Conservation (phyloP, 2,888 invertebrate species). For the Hydrotaea diabolus region DNA sequence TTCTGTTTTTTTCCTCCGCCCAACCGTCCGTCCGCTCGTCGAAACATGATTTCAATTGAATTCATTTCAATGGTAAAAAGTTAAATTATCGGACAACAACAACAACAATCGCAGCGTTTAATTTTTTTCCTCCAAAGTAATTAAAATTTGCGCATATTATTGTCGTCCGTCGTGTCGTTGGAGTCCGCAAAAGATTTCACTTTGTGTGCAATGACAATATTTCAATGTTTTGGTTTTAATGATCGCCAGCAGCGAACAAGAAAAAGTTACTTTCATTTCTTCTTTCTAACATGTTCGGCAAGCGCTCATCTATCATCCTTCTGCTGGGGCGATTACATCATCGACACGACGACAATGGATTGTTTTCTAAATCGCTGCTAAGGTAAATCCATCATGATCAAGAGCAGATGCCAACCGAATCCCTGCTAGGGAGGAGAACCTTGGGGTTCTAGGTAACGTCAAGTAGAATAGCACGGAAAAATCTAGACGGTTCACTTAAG, state of each 20-base stretch:
- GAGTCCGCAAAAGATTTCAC: conserved; percentile 26
- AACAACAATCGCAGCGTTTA: not conserved
- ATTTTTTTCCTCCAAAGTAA: conserved; percentile 1
- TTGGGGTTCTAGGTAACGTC: too few species aligned
- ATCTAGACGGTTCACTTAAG: too few species aligned
- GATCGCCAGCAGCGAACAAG: conserved; percentile 10
- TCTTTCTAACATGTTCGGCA: conserved; percentile 7
- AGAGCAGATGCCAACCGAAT: too few species aligned
- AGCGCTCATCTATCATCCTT: conserved; percentile 5
- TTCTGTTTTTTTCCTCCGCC: conserved; percentile 13
- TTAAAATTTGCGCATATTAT: not conserved
- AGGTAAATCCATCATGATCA: too few species aligned
- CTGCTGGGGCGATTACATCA: conserved; percentile 3
- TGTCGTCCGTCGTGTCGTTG: not conserved
- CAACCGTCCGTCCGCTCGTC: not conserved
- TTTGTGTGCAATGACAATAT: not conserved
- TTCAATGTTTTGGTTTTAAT: conserved; percentile 10
- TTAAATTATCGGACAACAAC: conserved; percentile 31
- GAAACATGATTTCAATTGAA: conserved; percentile 58
- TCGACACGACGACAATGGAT: not conserved
- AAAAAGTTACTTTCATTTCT: conserved; percentile 26
- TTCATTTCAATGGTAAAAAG: conserved; percentile 16
- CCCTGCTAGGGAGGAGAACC: too few species aligned
- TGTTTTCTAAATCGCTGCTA: too few species aligned
- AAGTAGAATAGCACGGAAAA: too few species aligned